Evolutionary conservation across 2,888 invertebrate species (phyloP).

Genomic region (Globia sparganii): DNA sequence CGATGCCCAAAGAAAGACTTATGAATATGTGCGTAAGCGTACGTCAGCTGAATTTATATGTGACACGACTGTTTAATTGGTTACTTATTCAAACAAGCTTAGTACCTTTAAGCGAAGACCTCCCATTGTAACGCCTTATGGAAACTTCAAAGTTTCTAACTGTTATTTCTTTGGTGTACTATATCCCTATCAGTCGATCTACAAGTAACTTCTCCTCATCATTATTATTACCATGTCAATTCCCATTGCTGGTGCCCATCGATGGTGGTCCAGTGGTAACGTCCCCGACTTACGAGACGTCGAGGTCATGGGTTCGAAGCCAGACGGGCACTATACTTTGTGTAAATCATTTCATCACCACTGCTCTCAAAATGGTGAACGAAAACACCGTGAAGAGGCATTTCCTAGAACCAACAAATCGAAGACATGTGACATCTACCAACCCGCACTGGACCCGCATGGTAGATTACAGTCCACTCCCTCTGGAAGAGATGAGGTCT

Average conservation of each 20-base stretch:
- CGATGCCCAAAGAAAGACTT: constrained; percentile 55
- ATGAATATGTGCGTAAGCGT: constrained; percentile 44
- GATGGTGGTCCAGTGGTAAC: too few species aligned
- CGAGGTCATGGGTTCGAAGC: too few species aligned
- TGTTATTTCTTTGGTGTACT: neutral
- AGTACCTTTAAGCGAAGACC: constrained; percentile 30
- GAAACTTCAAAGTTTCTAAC: neutral
- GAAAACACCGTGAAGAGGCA: neutral
- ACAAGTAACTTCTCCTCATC: neutral
- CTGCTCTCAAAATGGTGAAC: too few species aligned
- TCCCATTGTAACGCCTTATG: constrained; percentile 28
- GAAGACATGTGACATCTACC: too few species aligned
- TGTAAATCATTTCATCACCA: too few species aligned
- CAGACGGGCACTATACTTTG: too few species aligned
- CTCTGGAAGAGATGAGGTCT: neutral
- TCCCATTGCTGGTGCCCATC: too few species aligned
- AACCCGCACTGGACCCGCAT: too few species aligned
- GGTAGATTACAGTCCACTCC: too few species aligned
- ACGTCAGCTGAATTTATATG: constrained; percentile 36
- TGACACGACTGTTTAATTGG: constrained; percentile 27
- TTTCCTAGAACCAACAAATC: too few species aligned
- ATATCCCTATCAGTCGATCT: neutral
- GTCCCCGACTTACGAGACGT: too few species aligned
- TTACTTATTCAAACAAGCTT: constrained; percentile 18
- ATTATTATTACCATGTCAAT: neutral